Base-by-base conservation (phyloP, 2,797 vertebrate genomes). In the Chloroceryle amazona region DNA sequence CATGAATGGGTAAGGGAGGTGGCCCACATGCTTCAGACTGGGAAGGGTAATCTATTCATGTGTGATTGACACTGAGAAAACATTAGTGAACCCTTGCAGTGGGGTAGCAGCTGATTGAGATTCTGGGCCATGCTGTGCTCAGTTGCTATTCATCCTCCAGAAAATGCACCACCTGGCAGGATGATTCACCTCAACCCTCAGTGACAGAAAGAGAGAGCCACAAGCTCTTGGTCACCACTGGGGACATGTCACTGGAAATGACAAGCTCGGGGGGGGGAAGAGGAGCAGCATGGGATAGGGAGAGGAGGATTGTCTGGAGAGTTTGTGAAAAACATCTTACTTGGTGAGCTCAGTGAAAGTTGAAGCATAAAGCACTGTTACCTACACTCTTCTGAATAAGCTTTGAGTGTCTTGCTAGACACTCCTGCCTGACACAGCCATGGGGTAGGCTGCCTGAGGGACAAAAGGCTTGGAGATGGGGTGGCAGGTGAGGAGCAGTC, bases 381-480 rank as follows among this genome's bases (percentile, higher is more conserved):
- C 62, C 63, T n/a, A 51, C 18, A n/a, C 55, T 63, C 44, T 37
- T 28, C 55, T 44, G 63, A 15, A 20, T 18, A 25, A 54, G n/a
- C 0, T n/a, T n/a, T n/a, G n/a, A n/a, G n/a, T n/a, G n/a, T n/a
- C n/a, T 7, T 20, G 28, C 0, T 3, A 42, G 81, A 80, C 31
- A 3, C 33, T 55, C 57, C 35, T 37, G 41, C 51, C 54, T 79
- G 44, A 22, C 31, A 4, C 44, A 26, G 68, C 15, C 11, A 9
- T 15, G 26, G 58, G 29, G 29, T 83, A 35, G 0, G 4, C 47
- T 82, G n/a, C 14, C 52, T 20, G 17, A 9, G n/a, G 26, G 6
- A 19, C 18, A 37, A 87, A 29, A 63, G 66, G 22, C 1, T 1
- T 20, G 41, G 31, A 4, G 7, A 4, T 18, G 26, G 37, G 4